Percentiles rank a stretch among this genome's conserved stretches.
These are phyloP conservation scores for Alauda arvensis DNA, from an alignment of 2,797 vertebrate species.

Conservation along the genomic window DNA sequence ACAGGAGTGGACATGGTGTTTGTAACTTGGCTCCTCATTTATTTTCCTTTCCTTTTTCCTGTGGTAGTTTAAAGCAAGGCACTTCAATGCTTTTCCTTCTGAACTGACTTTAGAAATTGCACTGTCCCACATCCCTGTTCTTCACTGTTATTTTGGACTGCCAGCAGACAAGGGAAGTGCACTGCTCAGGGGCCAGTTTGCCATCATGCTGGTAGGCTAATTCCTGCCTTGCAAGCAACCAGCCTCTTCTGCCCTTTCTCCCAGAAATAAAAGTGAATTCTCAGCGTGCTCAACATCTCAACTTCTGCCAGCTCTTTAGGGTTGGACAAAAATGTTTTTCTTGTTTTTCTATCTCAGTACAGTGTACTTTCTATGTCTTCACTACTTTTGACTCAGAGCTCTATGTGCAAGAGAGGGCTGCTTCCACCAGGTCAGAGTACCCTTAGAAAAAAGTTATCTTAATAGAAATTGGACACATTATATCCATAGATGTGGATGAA, in stretches of 20 bases:
- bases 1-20: neutral
- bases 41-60: neutral
- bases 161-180: neutral
- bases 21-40: neutral
- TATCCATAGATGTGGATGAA: neutral
- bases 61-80: neutral
- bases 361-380: neutral
- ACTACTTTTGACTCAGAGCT: neutral
- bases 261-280: neutral
- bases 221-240: neutral
- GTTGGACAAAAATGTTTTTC: neutral
- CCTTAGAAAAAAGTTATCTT: neutral
- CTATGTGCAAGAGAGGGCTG: neutral
- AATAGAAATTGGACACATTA: neutral
- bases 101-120: neutral
- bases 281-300: neutral
- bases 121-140: neutral
- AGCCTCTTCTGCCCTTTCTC: neutral
- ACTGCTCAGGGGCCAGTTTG: neutral
- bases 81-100: neutral
- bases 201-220: neutral
- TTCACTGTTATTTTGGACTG: neutral
- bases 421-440: neutral
- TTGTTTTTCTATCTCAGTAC: neutral
- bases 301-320: neutral